Base-by-base conservation (phyloP, 2,888 invertebrate species). In the Drosophila peninsularis region DNA sequence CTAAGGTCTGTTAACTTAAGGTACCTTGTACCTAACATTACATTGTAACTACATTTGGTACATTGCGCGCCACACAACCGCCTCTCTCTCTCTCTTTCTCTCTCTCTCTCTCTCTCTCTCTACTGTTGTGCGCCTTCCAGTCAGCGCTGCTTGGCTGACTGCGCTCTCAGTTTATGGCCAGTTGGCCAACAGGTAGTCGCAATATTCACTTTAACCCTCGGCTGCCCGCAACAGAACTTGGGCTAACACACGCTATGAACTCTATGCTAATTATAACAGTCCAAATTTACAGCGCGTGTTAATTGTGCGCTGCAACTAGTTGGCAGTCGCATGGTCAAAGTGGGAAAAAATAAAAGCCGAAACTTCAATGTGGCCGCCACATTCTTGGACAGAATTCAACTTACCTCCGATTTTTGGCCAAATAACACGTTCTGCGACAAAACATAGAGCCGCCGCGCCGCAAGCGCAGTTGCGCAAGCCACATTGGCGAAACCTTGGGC, bases 401-500 rank as follows among this genome's bases (percentile, higher is more conserved):
- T 70, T 78, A 83, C 78, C 70, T 62, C 67, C 47, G 68, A 68
- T 75, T 77, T 87, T 80, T 69, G 72, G 63, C 70, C 60, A 88
- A 89, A 84, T 65, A 87, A 81, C 83, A 83, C 89, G 83, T 83
- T 77, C 64, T 69, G 34, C 56, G 42, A 49, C 45, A 62, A 37
- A 49, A 54, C 57, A 54, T 45, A 47, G 47, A 55, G 56, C 54
- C 58, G 53, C 36, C 61, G 36, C n/a, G 54, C 37, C 34, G 41
- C 62, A 44, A 47, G 78, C 60, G 66, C 60, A 71, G 74, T 83
- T 83, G 87, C 89, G 81, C 81, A 88, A 83, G 75, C 82, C 78
- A 63, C 65, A 61, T 71, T 75, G 81, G 47, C 54, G 52, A 67
- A 87, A 87, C 83, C 83, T 84, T 84, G 83, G 71, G 89, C 83